Evolutionary conservation across 2,113 vertebrate genomes (phyloP), one percentile per base, ranked within the genome.

Genomic region (Podarcis raffonei): DNA sequence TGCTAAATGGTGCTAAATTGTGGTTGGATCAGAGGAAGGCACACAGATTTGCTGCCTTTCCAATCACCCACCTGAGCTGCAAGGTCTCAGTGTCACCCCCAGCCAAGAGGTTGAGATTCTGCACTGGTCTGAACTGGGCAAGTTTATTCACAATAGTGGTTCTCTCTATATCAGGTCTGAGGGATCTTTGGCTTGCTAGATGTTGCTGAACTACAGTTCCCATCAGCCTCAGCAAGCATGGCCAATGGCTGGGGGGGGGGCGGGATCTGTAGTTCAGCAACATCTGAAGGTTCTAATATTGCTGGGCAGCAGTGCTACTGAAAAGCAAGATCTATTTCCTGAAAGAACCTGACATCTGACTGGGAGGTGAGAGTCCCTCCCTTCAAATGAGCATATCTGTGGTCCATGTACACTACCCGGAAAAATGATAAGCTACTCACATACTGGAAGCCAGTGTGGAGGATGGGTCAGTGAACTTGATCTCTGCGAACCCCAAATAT

Each of bases 301-400:
- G 48, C 48, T 12, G 59, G 3, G 2, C 20, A 75, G 53, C 59
- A 62, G 15, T 59, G 27, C 39, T 7, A 27, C 65, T 0, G 0
- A 3, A n/a, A n/a, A 12, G 6, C 20, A 2, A 0, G 0, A 74
- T 79, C 37, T 4, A 20, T 8, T 32, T 1, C 9, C 0, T 92
- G 39, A 59, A 2, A 0, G 2, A 75, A 0, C 74, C 35, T 1
- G 0, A 39, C 16, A 20, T 85, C 35, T 65, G 57, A 18, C 39
- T 11, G 48, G 6, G 53, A 86, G 15, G 18, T 66, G 68, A 76
- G n/a, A 82, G 18, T 66, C n/a, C 9, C 57, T 86, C 72, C 37
- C 18, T 82, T 68, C 20, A 30, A 71, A n/a, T 48, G 42, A 53
- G 3, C 35, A 22, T 42, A 1, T 23, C n/a, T 18, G 9, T 11